These are phyloP conservation scores for Drosophila virilis DNA, from an alignment of 1,140 invertebrate species.

Conservation along the genomic window DNA sequence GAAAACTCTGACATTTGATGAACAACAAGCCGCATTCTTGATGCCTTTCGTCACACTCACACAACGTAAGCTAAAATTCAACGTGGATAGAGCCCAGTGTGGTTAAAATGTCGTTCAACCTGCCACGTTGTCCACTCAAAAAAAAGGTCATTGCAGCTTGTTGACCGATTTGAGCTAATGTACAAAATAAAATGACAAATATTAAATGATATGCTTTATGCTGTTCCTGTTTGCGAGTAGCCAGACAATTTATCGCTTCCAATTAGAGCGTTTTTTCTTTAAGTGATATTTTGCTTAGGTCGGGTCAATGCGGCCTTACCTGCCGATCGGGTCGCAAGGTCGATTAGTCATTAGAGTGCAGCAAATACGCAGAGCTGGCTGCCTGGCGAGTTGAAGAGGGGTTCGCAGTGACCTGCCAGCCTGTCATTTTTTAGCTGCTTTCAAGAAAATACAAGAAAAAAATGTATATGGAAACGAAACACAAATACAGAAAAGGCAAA, in stretches of 20 bases:
- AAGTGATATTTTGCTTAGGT: conserved; percentile 41
- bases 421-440: conserved; percentile 46
- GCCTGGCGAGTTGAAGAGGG: conserved; percentile 14
- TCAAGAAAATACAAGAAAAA: conserved; percentile 17
- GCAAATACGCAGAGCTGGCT: conserved; percentile 14
- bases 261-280: conserved; percentile 57
- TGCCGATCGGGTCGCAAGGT: conserved; percentile 57
- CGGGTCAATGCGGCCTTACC: conserved; percentile 48
- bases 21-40: conserved; percentile 38
- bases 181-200: conserved; percentile 31
- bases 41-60: conserved; percentile 35
- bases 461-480: conserved; percentile 2
- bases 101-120: conserved; percentile 61
- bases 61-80: conserved; percentile 17
- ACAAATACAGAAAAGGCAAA: conserved; percentile 19
- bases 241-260: conserved; percentile 57
- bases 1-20: conserved; percentile 53
- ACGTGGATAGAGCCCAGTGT: background rate
- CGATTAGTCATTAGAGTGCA: conserved; percentile 74
- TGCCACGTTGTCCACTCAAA: conserved; percentile 23
- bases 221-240: conserved; percentile 18
- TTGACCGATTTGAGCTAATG: conserved; percentile 43
- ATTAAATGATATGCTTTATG: background rate
- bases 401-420: conserved; percentile 60
- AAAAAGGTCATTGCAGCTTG: conserved; percentile 63